Evolutionary conservation across 2,113 vertebrate species (phyloP).

Genomic region (Corvus hawaiiensis): DNA sequence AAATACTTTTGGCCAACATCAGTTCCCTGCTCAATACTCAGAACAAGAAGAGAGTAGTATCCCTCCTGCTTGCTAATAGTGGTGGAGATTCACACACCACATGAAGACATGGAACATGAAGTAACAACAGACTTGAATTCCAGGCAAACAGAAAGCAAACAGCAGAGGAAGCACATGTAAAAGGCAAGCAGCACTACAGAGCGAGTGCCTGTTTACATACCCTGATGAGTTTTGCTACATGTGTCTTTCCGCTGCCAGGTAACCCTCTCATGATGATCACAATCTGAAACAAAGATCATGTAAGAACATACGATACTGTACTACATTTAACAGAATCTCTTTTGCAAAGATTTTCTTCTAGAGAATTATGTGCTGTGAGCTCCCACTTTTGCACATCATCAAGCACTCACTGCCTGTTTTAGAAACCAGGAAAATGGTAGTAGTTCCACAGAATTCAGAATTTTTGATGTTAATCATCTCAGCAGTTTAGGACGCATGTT

Average conservation of each 20-base stretch:
- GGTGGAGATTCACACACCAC: not conserved
- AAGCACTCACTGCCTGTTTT: not conserved
- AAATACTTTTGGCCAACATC: not conserved
- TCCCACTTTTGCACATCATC: not conserved
- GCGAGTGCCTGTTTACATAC: constrained; percentile 68
- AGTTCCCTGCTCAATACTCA: not conserved
- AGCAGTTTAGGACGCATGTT: not conserved
- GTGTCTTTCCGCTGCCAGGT: constrained; percentile 96
- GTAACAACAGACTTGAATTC: not conserved
- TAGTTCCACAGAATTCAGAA: not conserved
- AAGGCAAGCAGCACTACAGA: not conserved
- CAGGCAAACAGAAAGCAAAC: not conserved
- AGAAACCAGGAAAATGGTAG: not conserved
- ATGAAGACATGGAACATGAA: not conserved
- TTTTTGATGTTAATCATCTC: not conserved
- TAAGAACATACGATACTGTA: not conserved
- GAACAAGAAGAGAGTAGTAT: not conserved
- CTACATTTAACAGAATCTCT: not conserved
- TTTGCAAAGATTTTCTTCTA: not conserved
- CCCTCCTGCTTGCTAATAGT: not conserved
- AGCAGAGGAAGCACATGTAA: not conserved
- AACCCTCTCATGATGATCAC: constrained; percentile 98
- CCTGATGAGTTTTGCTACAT: constrained; percentile 97
- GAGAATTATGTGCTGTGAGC: not conserved
- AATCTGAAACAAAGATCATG: constrained; percentile 79